These are phyloP conservation scores for Rhyacichthys aspro DNA, from an alignment of 2,797 vertebrate genomes.

Conservation along the genomic window DNA sequence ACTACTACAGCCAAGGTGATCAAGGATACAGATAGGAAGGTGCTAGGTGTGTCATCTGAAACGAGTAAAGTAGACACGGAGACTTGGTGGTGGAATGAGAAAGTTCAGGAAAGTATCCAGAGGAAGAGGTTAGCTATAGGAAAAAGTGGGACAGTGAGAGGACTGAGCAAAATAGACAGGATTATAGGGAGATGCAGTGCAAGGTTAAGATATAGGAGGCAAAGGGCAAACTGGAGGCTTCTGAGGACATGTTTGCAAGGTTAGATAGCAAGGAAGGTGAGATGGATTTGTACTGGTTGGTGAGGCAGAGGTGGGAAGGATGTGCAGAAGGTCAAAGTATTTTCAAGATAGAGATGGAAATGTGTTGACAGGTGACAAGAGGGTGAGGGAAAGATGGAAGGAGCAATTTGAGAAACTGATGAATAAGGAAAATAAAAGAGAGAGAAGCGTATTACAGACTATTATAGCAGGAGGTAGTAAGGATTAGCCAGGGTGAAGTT, in stretches of 20 bases:
- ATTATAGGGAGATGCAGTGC: not conserved
- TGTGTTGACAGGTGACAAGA: too few relatives aligned
- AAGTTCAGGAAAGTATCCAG: not conserved
- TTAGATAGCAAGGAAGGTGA: not conserved
- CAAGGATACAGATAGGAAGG: too few relatives aligned
- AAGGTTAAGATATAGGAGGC: not conserved
- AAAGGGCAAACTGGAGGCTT: not conserved
- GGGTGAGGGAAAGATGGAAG: not conserved
- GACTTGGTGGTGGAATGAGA: not conserved
- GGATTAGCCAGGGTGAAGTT: not conserved
- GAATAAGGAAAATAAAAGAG: not conserved
- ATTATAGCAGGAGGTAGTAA: not conserved
- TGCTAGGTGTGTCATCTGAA: too few relatives aligned
- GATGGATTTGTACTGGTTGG: not conserved
- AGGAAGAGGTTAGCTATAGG: not conserved
- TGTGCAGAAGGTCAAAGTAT: not conserved
- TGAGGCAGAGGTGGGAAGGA: not conserved
- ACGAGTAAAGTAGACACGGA: too few relatives aligned
- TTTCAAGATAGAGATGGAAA: not conserved
- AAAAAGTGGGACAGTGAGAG: not conserved
- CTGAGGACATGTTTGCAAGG: not conserved
- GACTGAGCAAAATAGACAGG: too few relatives aligned
- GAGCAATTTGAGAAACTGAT: not conserved
- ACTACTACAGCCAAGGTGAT: too few relatives aligned
- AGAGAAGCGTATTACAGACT: not conserved